Base-by-base conservation (phyloP, 2,113 vertebrate species). In the Chauna torquata region DNA sequence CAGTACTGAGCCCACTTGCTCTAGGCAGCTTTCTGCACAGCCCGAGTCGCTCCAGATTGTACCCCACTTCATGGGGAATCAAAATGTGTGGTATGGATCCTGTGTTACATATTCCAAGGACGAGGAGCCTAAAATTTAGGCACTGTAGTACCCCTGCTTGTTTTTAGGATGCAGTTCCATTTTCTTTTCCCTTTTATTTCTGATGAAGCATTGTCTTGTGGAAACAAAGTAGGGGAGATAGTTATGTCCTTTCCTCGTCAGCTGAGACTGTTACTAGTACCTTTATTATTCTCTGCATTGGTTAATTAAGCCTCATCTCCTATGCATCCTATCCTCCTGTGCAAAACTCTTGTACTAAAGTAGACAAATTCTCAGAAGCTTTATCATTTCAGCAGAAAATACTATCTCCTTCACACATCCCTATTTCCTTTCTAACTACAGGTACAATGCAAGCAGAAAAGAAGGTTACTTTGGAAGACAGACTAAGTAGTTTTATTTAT, bases 1-100 rank as follows among this genome's bases (percentile, higher is more conserved):
- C 47, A 0, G 0, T 4, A 3, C 7, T 19, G 23, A 76, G 68
- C n/a, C 12, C 1, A 0, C 8, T 49, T 1, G 0, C 42, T 38
- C 38, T 52, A 5, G 0, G 6, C 55, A 79, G 44, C 59, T 64
- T 70, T 36, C 11, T 28, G 40, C 32, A 36, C 47, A 52, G 19
- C 45, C 34, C 2, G 6, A 79, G 30, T 20, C 5, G 0, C 22
- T 49, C 47, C 18, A 57, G 36, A 11, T 14, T 62, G 34, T 6
- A 34, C 1, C 13, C 20, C 12, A 58, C 72, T 58, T n/a, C 58
- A 44, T 20, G 55, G 38, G n/a, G n/a, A 74, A 65, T 8, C 0
- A 1, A 44, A 82, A 42, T 10, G 12, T 3, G 5, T 1, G 0
- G 19, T n/a, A 28, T 7, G 27, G 10, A 62, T n/a, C 61, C 50